Evolutionary conservation across 2,797 vertebrate genomes (phyloP).

Genomic region (Aerospiza tachiro): DNA sequence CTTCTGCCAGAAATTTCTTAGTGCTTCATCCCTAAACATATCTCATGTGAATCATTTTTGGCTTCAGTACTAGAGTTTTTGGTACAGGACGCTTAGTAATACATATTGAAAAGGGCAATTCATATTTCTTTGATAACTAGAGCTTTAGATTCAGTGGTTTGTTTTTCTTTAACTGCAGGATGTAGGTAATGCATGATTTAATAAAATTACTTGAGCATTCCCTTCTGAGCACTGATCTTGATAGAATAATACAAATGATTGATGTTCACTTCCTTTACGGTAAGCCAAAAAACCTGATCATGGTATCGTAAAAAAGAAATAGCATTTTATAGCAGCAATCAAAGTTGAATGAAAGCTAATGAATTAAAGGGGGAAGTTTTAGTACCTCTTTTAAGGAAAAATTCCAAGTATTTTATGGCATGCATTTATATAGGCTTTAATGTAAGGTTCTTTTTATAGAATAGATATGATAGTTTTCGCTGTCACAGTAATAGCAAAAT

Average conservation of each 20-base stretch:
- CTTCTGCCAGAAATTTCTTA: not conserved
- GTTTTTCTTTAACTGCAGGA: slow-evolving; percentile 21
- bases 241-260: slow-evolving; percentile 52
- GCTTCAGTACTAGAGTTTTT: not conserved
- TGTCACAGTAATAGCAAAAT: not conserved
- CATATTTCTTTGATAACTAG: slow-evolving; percentile 10
- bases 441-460: not conserved
- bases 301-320: slow-evolving; percentile 39
- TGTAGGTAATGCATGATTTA: slow-evolving; percentile 34
- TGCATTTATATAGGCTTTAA: not conserved
- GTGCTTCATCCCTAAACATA: not conserved
- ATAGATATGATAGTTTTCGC: not conserved
- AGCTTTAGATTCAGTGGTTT: slow-evolving; percentile 17
- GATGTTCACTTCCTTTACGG: slow-evolving; percentile 35
- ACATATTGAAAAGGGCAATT: not conserved
- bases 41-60: not conserved
- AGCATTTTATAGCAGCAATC: slow-evolving; percentile 54
- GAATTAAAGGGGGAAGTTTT: slow-evolving; percentile 39
- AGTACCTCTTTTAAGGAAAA: slow-evolving; percentile 19
- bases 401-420: slow-evolving; percentile 9
- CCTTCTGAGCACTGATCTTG: slow-evolving; percentile 24
- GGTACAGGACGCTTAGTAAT: not conserved
- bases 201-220: slow-evolving; percentile 46
- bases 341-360: slow-evolving; percentile 61
- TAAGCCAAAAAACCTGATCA: slow-evolving; percentile 50